A percentile compares a stretch with the other conserved stretches of the same genome.
These are phyloP conservation scores for Drosophila nr. perissopoda DNA, from an alignment of 2,888 invertebrate species.

Conservation along the genomic window DNA sequence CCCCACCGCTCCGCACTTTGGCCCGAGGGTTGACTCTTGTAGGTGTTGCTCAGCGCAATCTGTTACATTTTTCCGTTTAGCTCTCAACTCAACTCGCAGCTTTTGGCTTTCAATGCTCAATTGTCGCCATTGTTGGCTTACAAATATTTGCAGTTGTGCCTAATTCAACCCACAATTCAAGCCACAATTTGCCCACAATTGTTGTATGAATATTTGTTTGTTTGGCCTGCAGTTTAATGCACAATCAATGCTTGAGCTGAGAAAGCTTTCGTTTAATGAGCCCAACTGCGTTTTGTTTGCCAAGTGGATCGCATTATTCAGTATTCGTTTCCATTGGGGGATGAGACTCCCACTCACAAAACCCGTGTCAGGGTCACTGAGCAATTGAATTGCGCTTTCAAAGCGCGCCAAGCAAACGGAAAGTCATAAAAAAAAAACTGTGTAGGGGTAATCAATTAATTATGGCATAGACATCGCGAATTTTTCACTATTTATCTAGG, in stretches of 20 bases:
- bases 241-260: slow-evolving; percentile 68
- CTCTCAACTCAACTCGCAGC: slow-evolving; percentile 10
- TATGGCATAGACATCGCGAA: slow-evolving; percentile 48
- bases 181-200: slow-evolving; percentile 52
- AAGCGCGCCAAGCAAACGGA: slow-evolving; percentile 43
- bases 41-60: slow-evolving; percentile 80
- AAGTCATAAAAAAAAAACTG: slow-evolving; percentile 33
- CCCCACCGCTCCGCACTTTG: slow-evolving; percentile 5
- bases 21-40: slow-evolving; percentile 65
- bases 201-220: slow-evolving; percentile 38
- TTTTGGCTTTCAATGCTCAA: slow-evolving; percentile 30
- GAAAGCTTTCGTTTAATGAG: slow-evolving; percentile 68
- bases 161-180: slow-evolving; percentile 65
- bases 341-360: slow-evolving; percentile 2
- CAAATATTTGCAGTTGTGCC: slow-evolving; percentile 75
- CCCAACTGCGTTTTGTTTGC: slow-evolving; percentile 59
- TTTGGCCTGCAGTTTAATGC: slow-evolving; percentile 71
- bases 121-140: slow-evolving; percentile 60
- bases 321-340: slow-evolving; percentile 18
- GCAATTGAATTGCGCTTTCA: slow-evolving; percentile 41
- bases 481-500: slow-evolving; percentile 20
- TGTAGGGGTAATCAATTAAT: slow-evolving; percentile 62
- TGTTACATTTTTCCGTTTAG: slow-evolving; percentile 77
- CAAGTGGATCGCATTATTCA: slow-evolving; percentile 29
- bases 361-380: slow-evolving; percentile 41